phyloP scores from a whole-genome alignment of 2,888 invertebrate species.

The Aspidapion aeneum region DNA sequence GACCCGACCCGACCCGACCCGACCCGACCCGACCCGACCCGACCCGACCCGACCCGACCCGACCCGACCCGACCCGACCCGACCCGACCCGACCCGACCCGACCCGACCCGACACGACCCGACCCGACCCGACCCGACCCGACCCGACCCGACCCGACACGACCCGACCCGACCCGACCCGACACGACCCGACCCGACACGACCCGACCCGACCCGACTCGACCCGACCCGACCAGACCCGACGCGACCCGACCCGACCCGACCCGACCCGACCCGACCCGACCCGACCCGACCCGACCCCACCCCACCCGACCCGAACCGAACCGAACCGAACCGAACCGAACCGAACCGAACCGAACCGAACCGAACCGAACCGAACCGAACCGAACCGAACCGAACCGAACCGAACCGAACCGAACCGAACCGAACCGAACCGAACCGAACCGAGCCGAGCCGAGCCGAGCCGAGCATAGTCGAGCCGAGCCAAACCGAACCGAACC shows the following conservation, averaged over 20 bases:
- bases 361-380: conserved; percentile 2
- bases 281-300: conserved; percentile 23
- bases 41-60: conserved; percentile 24
- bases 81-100: conserved; percentile 23
- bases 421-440: conserved; percentile 1
- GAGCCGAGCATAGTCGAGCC: too few species aligned
- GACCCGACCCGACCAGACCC: conserved; percentile 23
- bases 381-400: conserved; percentile 2
- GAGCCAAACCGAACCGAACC: conserved; percentile 3
- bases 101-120: too few species aligned
- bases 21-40: conserved; percentile 22
- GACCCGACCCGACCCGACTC: too few species aligned
- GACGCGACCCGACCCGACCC: conserved; percentile 24
- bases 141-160: too few species aligned
- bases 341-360: conserved; percentile 8
- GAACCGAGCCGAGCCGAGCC: too few species aligned
- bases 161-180: too few species aligned
- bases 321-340: conserved; percentile 21
- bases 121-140: conserved; percentile 23
- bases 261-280: conserved; percentile 22
- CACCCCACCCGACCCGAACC: conserved; percentile 20
- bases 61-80: conserved; percentile 24
- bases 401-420: conserved; percentile 3
- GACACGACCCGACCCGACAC: too few species aligned
- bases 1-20: background rate